Percentiles rank a stretch among this genome's conserved stretches.
Evolutionary conservation across 1,140 invertebrate species (phyloP).

Genomic region (Drosophila takahashii): DNA sequence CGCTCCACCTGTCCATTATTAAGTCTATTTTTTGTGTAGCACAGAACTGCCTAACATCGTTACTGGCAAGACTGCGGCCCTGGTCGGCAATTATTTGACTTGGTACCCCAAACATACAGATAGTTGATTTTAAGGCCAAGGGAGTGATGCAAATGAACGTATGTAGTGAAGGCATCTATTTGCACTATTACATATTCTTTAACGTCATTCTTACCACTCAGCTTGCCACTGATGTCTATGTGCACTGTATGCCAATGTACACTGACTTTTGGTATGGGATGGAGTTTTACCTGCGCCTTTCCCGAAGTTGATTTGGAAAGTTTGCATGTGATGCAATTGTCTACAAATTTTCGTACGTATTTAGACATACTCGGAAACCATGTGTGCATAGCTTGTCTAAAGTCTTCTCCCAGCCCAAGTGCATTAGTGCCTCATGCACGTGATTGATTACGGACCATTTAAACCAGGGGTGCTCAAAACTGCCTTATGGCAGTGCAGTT

Average conservation of each 20-base stretch:
- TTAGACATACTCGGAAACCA: neutral
- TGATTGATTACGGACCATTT: constrained; percentile 30
- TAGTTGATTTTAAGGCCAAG: constrained; percentile 9
- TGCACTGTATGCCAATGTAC: constrained; percentile 18
- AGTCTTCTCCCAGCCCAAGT: constrained; percentile 24
- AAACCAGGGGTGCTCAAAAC: too few relatives aligned
- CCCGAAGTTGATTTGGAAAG: constrained; percentile 3
- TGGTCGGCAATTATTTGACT: constrained; percentile 7
- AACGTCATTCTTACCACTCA: constrained; percentile 8
- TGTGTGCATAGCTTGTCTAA: constrained; percentile 7
- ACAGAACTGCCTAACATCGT: constrained; percentile 10
- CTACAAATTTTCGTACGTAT: neutral
- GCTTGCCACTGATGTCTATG: constrained; percentile 7
- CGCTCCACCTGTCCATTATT: too few relatives aligned
- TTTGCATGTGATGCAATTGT: neutral
- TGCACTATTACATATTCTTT: constrained; percentile 7
- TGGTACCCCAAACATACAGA: constrained; percentile 14
- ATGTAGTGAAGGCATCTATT: constrained; percentile 9
- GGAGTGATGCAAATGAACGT: neutral
- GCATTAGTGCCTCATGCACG: constrained; percentile 16
- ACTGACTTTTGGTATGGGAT: constrained; percentile 12
- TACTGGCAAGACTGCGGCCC: constrained; percentile 7
- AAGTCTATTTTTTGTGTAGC: constrained; percentile 5
- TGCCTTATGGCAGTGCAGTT: too few relatives aligned
- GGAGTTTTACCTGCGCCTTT: neutral